These are phyloP conservation scores for Penaeus indicus DNA, from an alignment of 1,140 invertebrate species.

Conservation along the genomic window DNA sequence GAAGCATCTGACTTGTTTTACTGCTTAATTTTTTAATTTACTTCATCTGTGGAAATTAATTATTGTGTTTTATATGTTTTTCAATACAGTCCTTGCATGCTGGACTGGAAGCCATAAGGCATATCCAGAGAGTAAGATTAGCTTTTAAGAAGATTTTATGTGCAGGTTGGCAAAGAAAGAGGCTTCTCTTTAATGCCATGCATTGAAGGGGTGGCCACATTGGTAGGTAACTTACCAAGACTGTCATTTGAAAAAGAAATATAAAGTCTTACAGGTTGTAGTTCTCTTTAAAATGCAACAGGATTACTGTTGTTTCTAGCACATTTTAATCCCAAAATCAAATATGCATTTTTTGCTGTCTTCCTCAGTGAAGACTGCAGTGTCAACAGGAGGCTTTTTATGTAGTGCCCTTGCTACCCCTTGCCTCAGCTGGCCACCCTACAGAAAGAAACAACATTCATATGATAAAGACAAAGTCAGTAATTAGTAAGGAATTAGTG, in stretches of 20 bases:
- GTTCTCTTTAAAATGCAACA: conserved; percentile 40
- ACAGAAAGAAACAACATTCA: background rate
- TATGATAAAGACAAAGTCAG: conserved; percentile 26
- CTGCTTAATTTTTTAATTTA: conserved; percentile 28
- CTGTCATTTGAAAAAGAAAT: background rate
- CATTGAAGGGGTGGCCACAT: conserved; percentile 20
- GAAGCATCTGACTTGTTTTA: conserved; percentile 23
- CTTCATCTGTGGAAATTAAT: conserved; percentile 31
- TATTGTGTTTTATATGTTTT: conserved; percentile 34
- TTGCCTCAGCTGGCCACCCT: conserved; percentile 32
- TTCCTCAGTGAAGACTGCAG: conserved; percentile 28
- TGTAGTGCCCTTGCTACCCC: conserved; percentile 51
- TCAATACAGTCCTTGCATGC: conserved; percentile 32
- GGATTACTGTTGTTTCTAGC: conserved; percentile 34
- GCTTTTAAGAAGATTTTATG: conserved; percentile 3
- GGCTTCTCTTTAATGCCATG: conserved; percentile 31
- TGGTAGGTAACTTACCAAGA: background rate
- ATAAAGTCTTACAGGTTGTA: conserved; percentile 39
- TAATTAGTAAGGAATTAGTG: conserved; percentile 24
- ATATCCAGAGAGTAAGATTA: conserved; percentile 16
- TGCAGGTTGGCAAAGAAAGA: conserved; percentile 26
- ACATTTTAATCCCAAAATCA: conserved; percentile 45
- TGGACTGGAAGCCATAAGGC: conserved; percentile 22
- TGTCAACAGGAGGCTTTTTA: conserved; percentile 53
- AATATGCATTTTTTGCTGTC: conserved; percentile 28